Base-by-base conservation (phyloP, 2,888 invertebrate species). In the Cerastis rubricosa region DNA sequence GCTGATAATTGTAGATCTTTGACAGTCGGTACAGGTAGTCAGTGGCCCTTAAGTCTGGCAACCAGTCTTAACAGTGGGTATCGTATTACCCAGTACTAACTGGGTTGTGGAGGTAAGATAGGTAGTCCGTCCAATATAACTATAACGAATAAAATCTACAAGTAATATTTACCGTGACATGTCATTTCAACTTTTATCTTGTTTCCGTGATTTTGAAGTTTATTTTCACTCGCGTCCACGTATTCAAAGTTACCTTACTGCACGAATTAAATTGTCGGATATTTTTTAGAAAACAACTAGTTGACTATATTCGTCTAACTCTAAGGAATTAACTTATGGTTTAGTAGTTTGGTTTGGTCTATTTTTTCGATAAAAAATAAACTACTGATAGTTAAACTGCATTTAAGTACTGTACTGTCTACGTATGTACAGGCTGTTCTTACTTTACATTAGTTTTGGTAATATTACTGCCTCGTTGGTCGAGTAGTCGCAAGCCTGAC, bases 81-180 rank as follows among this genome's bases (percentile, higher is more conserved):
- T n/a, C n/a, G 35, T 35, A 35, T 35, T 35, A 35, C 35, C 35
- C 35, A 35, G 35, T 35, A 35, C 35, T 35, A 35, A 35, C 35
- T 35, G 35, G 35, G 35, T 35, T 35, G 35, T 35, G 35, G 35
- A 35, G 35, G 35, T 35, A 35, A 1, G 3, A 35, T 35, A 35
- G 35, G 35, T 35, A 35, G 35, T 35, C 35, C 45, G 12, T 45
- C 19, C 49, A 7, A 49, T 7, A 49, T 49, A 19, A 47, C 5
- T 47, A 12, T 47, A 49, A 51, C 22, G 9, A 51, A 22, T 51
- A 22, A 12, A 54, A 54, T n/a, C 5, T 54, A 51, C 9, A 22
- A 1, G 2, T 54, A 7, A 14, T 54, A 68, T 17, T 35, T 68
- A 68, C 68, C 68, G n/a, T n/a, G 54, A 57, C 68, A 68, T 35